Conservation (phyloP, 2,113 vertebrate species). For the Pomatostomus ruficeps region DNA sequence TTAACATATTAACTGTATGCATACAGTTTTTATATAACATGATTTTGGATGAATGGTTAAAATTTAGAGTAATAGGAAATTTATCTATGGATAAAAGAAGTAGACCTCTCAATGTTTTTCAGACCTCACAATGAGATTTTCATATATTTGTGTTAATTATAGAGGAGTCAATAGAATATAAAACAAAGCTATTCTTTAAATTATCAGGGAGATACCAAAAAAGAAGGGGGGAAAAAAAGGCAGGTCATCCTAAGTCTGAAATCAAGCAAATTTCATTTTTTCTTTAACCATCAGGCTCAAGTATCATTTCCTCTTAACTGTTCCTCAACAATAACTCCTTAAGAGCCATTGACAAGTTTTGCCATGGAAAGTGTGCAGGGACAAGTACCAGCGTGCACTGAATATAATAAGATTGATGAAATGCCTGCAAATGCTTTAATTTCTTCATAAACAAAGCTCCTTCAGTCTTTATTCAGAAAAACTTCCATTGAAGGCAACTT, state of each 20-base stretch:
- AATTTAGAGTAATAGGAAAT: background rate
- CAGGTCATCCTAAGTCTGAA: background rate
- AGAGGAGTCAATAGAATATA: background rate
- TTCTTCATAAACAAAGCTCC: background rate
- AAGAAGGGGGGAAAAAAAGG: fast-evolving
- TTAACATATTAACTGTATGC: background rate
- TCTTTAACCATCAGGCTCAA: background rate
- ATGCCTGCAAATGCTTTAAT: background rate
- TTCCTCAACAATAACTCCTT: background rate
- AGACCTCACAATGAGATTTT: background rate
- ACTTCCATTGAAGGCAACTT: background rate
- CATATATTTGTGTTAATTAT: background rate
- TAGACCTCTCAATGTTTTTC: background rate
- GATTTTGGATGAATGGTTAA: background rate
- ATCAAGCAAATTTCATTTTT: background rate
- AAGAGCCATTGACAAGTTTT: background rate
- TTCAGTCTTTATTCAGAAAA: background rate
- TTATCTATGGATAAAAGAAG: background rate
- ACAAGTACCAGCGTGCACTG: background rate
- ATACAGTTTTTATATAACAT: background rate
- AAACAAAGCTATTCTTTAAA: background rate
- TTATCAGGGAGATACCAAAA: background rate
- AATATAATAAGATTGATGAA: background rate
- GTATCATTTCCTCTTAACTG: background rate
- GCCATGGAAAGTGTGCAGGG: background rate